A percentile compares a stretch with the other conserved stretches of the same genome.
These are phyloP conservation scores for Solea senegalensis DNA, from an alignment of 2,113 vertebrate genomes.

Conservation along the genomic window DNA sequence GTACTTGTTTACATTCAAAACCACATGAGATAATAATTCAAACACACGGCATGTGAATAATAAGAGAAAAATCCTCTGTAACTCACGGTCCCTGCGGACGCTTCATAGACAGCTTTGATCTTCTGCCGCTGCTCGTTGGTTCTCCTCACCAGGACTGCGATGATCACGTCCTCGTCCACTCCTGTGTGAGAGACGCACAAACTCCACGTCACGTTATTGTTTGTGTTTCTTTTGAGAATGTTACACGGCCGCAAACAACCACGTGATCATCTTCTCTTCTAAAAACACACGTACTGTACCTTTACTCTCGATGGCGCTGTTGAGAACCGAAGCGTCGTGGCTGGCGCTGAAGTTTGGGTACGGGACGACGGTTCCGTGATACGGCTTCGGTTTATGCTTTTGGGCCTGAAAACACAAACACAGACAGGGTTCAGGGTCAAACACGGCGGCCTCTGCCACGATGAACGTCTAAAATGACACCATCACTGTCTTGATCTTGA, in stretches of 20 bases:
- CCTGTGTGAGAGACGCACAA: constrained; percentile 68
- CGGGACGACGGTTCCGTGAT: constrained; percentile 75
- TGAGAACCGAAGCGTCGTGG: constrained; percentile 82
- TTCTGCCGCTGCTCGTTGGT: constrained; percentile 89
- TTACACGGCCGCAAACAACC: not conserved
- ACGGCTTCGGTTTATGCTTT: constrained; percentile 53
- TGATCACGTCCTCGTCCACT: constrained; percentile 89
- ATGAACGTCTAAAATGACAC: no score
- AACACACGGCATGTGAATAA: not conserved
- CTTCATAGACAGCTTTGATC: constrained; percentile 88
- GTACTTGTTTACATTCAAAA: no score
- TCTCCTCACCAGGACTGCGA: constrained; percentile 87
- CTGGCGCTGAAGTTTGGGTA: constrained; percentile 85
- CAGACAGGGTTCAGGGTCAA: not conserved
- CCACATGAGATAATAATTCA: no score
- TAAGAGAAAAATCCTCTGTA: not conserved
- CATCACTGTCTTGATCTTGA: no score
- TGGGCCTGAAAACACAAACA: constrained; percentile 44
- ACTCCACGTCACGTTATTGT: not conserved
- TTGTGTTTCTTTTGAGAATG: not conserved
- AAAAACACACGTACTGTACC: constrained; percentile 68
- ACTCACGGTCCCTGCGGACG: constrained; percentile 83
- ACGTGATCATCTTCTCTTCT: not conserved
- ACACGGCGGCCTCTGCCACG: no score
- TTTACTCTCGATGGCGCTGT: constrained; percentile 85